Percentiles rank a stretch among this genome's conserved stretches.
phyloP scores from a whole-genome alignment of 2,888 invertebrate genomes.

The Plagodis pulveraria region DNA sequence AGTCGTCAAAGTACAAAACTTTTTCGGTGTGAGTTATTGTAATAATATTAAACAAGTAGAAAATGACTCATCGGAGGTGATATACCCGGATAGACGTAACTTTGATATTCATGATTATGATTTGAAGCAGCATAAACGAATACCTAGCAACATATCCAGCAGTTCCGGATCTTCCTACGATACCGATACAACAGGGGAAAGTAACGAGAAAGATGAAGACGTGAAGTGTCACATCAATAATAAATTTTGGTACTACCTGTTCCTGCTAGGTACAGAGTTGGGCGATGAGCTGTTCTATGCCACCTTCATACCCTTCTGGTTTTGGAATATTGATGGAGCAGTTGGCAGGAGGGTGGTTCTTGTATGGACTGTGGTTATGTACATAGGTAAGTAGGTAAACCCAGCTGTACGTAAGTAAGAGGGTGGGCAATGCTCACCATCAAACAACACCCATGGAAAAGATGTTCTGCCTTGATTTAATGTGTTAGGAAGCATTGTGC shows the following conservation, averaged over 20 bases:
- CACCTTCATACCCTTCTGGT: slow-evolving; percentile 96
- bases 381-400: slow-evolving; percentile 86
- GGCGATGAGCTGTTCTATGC: slow-evolving; percentile 97
- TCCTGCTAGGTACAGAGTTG: slow-evolving; percentile 92
- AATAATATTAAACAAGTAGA: slow-evolving; percentile 45
- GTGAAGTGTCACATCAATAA: slow-evolving; percentile 86
- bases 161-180: slow-evolving; percentile 72
- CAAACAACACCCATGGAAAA: too few species aligned
- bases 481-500: too few species aligned
- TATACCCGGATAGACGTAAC: slow-evolving; percentile 60
- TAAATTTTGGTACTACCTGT: slow-evolving; percentile 93
- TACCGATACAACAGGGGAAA: slow-evolving; percentile 68
- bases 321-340: slow-evolving; percentile 96
- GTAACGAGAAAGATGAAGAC: slow-evolving; percentile 57
- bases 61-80: slow-evolving; percentile 56
- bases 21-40: slow-evolving; percentile 89
- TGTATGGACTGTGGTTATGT: slow-evolving; percentile 94
- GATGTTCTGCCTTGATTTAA: too few species aligned
- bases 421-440: too few species aligned
- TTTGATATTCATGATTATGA: slow-evolving; percentile 51
- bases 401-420: not conserved
- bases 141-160: slow-evolving; percentile 70
- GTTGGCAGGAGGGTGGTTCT: slow-evolving; percentile 93
- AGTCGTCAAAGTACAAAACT: slow-evolving; percentile 91
- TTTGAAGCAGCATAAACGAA: slow-evolving; percentile 65